Base-by-base conservation (phyloP, 2,888 invertebrate genomes). In the Lamproptera curius region DNA sequence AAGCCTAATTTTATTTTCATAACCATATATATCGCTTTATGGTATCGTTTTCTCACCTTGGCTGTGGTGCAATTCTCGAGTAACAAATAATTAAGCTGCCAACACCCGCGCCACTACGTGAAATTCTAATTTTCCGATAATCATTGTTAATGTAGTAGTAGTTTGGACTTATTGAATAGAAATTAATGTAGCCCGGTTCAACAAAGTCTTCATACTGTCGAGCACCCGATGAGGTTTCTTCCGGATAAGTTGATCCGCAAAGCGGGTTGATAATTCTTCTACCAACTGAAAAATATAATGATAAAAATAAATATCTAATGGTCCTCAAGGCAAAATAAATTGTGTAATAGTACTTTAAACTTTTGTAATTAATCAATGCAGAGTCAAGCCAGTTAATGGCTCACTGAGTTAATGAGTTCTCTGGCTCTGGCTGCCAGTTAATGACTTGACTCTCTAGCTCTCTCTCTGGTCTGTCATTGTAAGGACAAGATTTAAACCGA, bases 111-210 rank as follows among this genome's bases (percentile, higher is more conserved):
- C 86, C 86, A 16, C 81, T 76, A 31, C 91, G 89, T 52, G 89
- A 79, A 48, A 94, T 81, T 55, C 87, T 89, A 11, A 92, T 63
- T 57, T 66, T 83, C 39, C 90, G 86, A 38, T 88, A 84, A 1
- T 72, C 73, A 33, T 89, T 89, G 14, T 78, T 71, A 0, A 65
- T 71, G 55, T 73, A 92, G 80, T 94, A 94, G 63, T 94, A 95
- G 72, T 94, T 94, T 0, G 94, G 89, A 52, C 91, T 89, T 26
- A 95, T 72, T 40, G 91, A 87, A 64, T 94, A 94, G 70, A 89
- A 93, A 67, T 91, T 92, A 0, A 89, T 81, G 46, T 88, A 90
- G 20, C 89, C 86, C 0, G 93, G 92, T 53, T 92, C 90, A 6
- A 94, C 83, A 58, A 89, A 92, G 63, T 93, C 91, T 9, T 81